phyloP scores from a whole-genome alignment of 2,113 vertebrate genomes.

The Calyptomena viridis region DNA sequence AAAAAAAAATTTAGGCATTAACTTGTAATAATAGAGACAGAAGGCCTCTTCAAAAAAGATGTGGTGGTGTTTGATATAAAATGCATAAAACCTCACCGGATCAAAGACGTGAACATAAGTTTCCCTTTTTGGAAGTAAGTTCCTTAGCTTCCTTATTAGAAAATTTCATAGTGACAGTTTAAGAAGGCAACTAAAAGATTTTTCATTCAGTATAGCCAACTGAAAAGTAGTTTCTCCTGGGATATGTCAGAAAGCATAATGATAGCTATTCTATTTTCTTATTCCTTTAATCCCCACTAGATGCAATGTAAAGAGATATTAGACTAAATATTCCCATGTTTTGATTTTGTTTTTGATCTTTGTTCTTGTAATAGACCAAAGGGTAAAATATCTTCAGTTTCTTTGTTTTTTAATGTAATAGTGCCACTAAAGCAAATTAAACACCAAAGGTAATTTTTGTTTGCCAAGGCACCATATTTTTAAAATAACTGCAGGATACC shows the following conservation, averaged over 20 bases:
- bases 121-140: not conserved
- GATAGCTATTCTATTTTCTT: not conserved
- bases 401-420: not conserved
- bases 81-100: not conserved
- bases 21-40: not conserved
- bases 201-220: not conserved
- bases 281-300: not conserved
- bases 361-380: not conserved
- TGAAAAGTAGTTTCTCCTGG: not conserved
- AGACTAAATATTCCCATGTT: not conserved
- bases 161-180: not conserved
- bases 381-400: not conserved
- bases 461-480: not conserved
- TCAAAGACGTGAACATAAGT: not conserved
- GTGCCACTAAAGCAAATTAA: not conserved
- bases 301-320: not conserved
- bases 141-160: not conserved
- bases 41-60: not conserved
- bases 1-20: not conserved
- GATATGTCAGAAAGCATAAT: not conserved
- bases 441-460: not conserved
- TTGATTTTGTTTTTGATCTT: not conserved
- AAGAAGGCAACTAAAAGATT: not conserved
- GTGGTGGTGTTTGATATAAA: not conserved
- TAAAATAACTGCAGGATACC: not conserved